Conservation (phyloP, 30 jellyfish, hydroid and myxozoan genomes). For the Turritopsis rubra region DNA sequence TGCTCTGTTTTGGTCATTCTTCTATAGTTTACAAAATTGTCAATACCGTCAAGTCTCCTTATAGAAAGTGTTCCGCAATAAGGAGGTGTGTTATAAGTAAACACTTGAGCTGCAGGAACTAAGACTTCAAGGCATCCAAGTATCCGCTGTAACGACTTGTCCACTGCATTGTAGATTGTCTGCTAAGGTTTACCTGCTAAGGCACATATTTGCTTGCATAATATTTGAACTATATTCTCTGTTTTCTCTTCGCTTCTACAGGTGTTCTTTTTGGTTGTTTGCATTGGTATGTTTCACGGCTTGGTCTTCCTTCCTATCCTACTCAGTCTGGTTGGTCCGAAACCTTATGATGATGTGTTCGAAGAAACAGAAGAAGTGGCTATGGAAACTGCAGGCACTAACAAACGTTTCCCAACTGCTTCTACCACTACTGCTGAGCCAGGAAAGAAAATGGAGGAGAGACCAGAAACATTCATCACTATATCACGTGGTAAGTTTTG, state of each 20-base stretch:
- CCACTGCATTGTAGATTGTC: too few relatives aligned
- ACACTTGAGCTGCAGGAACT: too few relatives aligned
- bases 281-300: conserved; percentile 59
- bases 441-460: not conserved
- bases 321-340: conserved; percentile 54
- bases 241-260: not conserved
- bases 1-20: too few relatives aligned
- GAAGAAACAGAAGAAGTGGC: not conserved
- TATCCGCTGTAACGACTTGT: too few relatives aligned
- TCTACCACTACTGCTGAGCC: too few relatives aligned
- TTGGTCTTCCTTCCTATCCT: conserved; percentile 45
- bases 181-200: not conserved
- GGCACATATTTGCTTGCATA: not conserved
- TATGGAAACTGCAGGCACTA: not conserved
- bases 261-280: conserved; percentile 54
- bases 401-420: not conserved
- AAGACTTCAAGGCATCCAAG: too few relatives aligned
- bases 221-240: too few relatives aligned
- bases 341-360: conserved; percentile 9
- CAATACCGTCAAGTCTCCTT: too few relatives aligned
- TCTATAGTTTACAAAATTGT: too few relatives aligned
- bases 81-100: too few relatives aligned
- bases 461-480: not conserved
- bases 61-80: too few relatives aligned
- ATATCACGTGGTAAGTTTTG: too few relatives aligned